Evolutionary conservation across 2,888 invertebrate species (phyloP).

Genomic region (Alentia gelatinosa): DNA sequence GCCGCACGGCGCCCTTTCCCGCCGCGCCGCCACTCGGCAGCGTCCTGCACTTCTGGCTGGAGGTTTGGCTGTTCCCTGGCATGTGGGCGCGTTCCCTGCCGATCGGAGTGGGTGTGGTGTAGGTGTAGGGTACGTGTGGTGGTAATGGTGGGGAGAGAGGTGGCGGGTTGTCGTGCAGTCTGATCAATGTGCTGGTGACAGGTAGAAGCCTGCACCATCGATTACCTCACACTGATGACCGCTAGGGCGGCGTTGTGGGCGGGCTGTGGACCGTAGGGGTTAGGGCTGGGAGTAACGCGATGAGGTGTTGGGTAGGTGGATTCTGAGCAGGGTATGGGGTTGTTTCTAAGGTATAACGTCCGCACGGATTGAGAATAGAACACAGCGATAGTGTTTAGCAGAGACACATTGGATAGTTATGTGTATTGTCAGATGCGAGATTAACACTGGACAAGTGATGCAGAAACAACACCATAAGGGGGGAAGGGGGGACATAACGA

Average conservation of each 20-base stretch:
- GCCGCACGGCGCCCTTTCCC: background rate
- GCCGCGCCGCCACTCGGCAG: background rate
- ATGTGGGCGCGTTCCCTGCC: no score
- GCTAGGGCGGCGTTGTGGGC: background rate
- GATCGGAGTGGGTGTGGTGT: background rate
- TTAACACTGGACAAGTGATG: no score
- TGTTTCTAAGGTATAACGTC: no score
- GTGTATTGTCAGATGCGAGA: no score
- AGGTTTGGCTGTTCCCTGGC: no score
- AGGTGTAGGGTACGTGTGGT: background rate
- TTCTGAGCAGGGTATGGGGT: background rate
- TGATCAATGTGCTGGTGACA: background rate
- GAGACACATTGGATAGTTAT: no score
- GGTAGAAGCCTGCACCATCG: conserved; percentile 7
- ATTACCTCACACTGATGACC: background rate
- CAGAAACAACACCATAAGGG: no score
- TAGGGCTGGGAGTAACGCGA: background rate
- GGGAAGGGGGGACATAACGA: no score
- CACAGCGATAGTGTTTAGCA: no score
- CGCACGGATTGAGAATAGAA: no score
- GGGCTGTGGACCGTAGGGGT: background rate
- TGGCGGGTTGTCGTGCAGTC: background rate
- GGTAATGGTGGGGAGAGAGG: background rate
- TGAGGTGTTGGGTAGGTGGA: background rate
- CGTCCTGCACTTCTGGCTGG: background rate